phyloP scores from a whole-genome alignment of 1,140 invertebrate genomes.

The Cydia pomonella region DNA sequence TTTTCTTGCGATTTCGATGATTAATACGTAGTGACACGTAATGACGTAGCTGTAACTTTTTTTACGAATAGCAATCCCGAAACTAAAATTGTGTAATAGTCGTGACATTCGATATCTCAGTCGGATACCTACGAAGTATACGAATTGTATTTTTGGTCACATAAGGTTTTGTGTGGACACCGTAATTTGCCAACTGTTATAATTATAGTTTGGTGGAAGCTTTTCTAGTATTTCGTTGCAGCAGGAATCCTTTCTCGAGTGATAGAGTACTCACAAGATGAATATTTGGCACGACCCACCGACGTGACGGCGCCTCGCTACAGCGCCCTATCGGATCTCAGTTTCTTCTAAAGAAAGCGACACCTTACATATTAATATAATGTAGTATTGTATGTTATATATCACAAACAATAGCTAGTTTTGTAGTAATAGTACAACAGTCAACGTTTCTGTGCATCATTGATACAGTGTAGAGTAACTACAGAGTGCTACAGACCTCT shows the following conservation, averaged over 20 bases:
- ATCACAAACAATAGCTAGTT: conserved; percentile 50
- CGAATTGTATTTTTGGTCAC: neutral
- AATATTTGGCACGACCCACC: conserved; percentile 50
- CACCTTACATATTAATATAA: conserved; percentile 52
- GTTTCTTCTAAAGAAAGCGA: conserved; percentile 64
- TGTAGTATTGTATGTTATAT: conserved; percentile 42
- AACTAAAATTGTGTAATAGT: neutral
- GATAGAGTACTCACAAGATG: conserved; percentile 23
- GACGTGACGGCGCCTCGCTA: conserved; percentile 54
- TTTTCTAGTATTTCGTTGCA: neutral
- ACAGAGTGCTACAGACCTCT: conserved; percentile 68
- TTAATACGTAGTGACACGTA: too few species aligned
- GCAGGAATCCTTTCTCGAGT: neutral
- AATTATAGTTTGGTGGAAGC: neutral
- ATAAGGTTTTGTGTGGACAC: neutral
- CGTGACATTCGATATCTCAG: neutral
- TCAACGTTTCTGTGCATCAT: conserved; percentile 53
- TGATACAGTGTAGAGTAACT: conserved; percentile 52
- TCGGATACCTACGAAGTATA: neutral
- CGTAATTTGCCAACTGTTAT: too few species aligned
- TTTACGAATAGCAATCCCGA: neutral
- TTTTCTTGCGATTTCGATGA: too few species aligned
- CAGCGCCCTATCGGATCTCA: conserved; percentile 43
- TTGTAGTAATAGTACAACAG: conserved; percentile 47
- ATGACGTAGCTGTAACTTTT: neutral